phyloP scores from a whole-genome alignment of 2,888 invertebrate species.

The Marasmarcha lunaedactyla region DNA sequence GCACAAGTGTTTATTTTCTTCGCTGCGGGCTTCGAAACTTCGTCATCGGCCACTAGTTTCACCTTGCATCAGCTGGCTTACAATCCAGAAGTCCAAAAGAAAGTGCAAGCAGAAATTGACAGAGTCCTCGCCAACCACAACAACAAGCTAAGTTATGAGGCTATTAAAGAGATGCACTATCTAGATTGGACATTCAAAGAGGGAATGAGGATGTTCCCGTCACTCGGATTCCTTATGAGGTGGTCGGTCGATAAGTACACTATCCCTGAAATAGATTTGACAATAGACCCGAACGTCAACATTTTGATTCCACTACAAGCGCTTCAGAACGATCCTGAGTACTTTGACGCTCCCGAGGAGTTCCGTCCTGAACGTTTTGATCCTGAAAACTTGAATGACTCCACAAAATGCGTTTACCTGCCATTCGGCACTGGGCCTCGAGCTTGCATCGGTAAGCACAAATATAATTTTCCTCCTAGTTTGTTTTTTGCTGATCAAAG shows the following conservation, averaged over 20 bases:
- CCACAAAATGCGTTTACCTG: conserved; percentile 18
- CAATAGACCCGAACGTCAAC: conserved; percentile 19
- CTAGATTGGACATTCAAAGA: conserved; percentile 26
- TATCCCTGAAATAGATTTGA: conserved; percentile 19
- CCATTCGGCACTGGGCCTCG: conserved; percentile 25
- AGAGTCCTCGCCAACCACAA: conserved; percentile 20
- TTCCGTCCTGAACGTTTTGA: conserved; percentile 24
- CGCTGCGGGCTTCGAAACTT: conserved; percentile 27
- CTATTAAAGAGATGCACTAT: conserved; percentile 27
- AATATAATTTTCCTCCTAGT: no score
- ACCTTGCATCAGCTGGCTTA: conserved; percentile 31
- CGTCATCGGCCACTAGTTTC: conserved; percentile 32
- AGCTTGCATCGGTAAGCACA: conserved; percentile 19
- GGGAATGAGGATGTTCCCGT: conserved; percentile 20
- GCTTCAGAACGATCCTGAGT: conserved; percentile 22
- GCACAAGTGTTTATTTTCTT: conserved; percentile 15
- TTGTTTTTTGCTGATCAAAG: no score
- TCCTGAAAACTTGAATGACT: conserved; percentile 8
- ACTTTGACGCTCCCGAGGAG: conserved; percentile 20
- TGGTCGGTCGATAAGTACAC: conserved; percentile 18
- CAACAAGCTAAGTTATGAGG: conserved; percentile 24
- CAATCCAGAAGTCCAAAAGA: conserved; percentile 29
- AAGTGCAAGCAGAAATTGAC: conserved; percentile 31
- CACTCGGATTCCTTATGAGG: conserved; percentile 17
- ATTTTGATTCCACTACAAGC: conserved; percentile 21